Percentiles rank a stretch among this genome's conserved stretches.
These are phyloP conservation scores for Ochropleura leucogaster DNA, from an alignment of 2,888 invertebrate species.

Conservation along the genomic window DNA sequence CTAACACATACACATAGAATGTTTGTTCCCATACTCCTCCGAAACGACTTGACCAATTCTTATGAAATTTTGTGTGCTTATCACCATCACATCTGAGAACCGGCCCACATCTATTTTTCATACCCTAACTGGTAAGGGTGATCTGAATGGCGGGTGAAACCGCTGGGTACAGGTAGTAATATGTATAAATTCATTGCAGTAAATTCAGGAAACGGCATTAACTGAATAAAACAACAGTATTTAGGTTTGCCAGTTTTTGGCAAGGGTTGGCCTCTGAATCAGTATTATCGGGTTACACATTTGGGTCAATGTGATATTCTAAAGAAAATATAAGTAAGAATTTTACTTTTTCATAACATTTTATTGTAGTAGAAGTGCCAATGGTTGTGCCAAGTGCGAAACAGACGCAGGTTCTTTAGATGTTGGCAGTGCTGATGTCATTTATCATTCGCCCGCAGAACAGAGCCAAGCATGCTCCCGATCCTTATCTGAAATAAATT, in stretches of 20 bases:
- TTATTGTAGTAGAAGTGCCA: slow-evolving; percentile 65
- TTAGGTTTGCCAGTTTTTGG: slow-evolving; percentile 63
- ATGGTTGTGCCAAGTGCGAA: slow-evolving; percentile 78
- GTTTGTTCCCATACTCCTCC: too few species aligned
- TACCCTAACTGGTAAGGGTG: too few species aligned
- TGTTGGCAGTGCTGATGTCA: slow-evolving; percentile 74
- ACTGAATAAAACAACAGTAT: slow-evolving; percentile 46
- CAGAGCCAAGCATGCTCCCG: slow-evolving; percentile 65
- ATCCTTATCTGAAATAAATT: slow-evolving; percentile 63
- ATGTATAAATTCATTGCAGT: slow-evolving; percentile 7
- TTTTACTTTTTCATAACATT: slow-evolving; percentile 66
- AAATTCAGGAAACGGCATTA: slow-evolving; percentile 26
- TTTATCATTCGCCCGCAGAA: slow-evolving; percentile 71
- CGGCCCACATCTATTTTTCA: too few species aligned
- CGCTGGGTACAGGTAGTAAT: too few species aligned
- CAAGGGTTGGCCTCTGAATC: slow-evolving; percentile 66
- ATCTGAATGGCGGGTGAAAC: too few species aligned
- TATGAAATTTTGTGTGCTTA: too few species aligned
- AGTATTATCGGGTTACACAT: slow-evolving; percentile 70
- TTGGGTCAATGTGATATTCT: slow-evolving; percentile 73
- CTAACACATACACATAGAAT: too few species aligned
- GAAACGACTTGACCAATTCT: too few species aligned
- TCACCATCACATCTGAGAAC: too few species aligned
- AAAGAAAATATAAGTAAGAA: slow-evolving; percentile 60
- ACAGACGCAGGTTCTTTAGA: slow-evolving; percentile 68